Evolutionary conservation across 1,140 invertebrate species (phyloP), one percentile per base, ranked within the genome.

Genomic region (Asbolus verrucosus): DNA sequence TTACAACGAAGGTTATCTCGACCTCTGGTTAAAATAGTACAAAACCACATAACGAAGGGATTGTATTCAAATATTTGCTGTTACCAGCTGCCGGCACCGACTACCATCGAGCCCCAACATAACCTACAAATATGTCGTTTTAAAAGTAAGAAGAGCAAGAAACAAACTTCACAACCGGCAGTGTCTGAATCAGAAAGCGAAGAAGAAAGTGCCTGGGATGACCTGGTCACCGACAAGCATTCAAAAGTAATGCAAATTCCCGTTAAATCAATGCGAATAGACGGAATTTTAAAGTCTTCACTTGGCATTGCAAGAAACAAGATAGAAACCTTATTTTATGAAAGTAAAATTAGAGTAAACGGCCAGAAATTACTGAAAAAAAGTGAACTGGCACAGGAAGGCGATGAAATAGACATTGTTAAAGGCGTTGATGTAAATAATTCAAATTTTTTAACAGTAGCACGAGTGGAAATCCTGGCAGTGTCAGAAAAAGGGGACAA

Each of bases 381-480:
- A 78, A 88, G 86, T 78, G 74, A 77, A 33, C 68, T 80, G 67
- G 83, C 91, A 78, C 14, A 78, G 21, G 38, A 84, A 72, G 86
- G 85, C 13, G 88, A 90, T 82, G 88, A 90, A 84, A 81, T 91
- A 66, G 90, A 91, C 81, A 67, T 89, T 0, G 83, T 91, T 62
- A 85, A 85, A 77, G 82, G 84, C 59, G 72, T 81, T 6, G 88
- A 85, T 80, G 74, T 82, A 2, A 82, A 84, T 18, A 91, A 91
- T 80, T 81, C 85, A 2, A 79, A 86, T 8, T 86, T 88, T 72
- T 77, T 91, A 2, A 81, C 84, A 76, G 82, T 92, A 6, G 80
- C 85, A n/a, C 81, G 90, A 74, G 79, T 90, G 8, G 83, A 86
- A 78, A 76, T 92, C 38, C 31, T 89, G 38, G 82, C 82, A 67